phyloP scores from a whole-genome alignment of 1,140 invertebrate genomes.

The Drosophila truncata region DNA sequence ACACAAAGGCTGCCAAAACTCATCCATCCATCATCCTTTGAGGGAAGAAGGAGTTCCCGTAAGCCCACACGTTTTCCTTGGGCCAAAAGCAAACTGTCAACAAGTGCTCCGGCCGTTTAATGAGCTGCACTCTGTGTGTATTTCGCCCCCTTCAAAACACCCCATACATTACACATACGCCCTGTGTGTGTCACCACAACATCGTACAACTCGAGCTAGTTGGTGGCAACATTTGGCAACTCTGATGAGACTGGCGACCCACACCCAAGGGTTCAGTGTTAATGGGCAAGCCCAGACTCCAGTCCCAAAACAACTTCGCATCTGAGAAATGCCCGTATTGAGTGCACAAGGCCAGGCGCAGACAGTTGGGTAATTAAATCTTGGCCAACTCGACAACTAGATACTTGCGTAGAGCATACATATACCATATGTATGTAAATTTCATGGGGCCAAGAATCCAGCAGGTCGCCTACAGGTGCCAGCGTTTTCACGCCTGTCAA shows the following conservation, averaged over 20 bases:
- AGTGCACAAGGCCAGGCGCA: slow-evolving; percentile 68
- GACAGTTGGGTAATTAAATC: slow-evolving; percentile 72
- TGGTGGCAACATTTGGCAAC: slow-evolving; percentile 45
- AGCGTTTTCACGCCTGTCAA: slow-evolving; percentile 69
- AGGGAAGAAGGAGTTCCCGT: no score
- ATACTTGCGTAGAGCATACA: slow-evolving; percentile 5
- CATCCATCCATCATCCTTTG: neutral
- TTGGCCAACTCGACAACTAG: slow-evolving; percentile 60
- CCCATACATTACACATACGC: slow-evolving; percentile 49
- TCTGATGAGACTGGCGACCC: slow-evolving; percentile 43
- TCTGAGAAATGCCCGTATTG: slow-evolving; percentile 36
- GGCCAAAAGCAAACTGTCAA: slow-evolving; percentile 17
- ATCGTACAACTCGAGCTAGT: slow-evolving; percentile 11
- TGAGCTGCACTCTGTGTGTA: slow-evolving; percentile 22
- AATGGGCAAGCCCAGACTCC: slow-evolving; percentile 67
- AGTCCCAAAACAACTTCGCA: slow-evolving; percentile 28
- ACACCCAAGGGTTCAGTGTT: slow-evolving; percentile 73
- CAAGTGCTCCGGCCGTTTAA: slow-evolving; percentile 28
- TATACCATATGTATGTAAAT: slow-evolving; percentile 61
- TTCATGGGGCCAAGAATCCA: slow-evolving; percentile 34
- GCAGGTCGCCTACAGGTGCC: slow-evolving; percentile 69
- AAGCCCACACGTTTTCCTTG: neutral
- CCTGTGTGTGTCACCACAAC: slow-evolving; percentile 42
- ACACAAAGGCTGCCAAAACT: slow-evolving; percentile 7
- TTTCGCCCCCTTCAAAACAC: slow-evolving; percentile 1